Conservation (phyloP, 1,140 invertebrate species). For the Plodia interpunctella region DNA sequence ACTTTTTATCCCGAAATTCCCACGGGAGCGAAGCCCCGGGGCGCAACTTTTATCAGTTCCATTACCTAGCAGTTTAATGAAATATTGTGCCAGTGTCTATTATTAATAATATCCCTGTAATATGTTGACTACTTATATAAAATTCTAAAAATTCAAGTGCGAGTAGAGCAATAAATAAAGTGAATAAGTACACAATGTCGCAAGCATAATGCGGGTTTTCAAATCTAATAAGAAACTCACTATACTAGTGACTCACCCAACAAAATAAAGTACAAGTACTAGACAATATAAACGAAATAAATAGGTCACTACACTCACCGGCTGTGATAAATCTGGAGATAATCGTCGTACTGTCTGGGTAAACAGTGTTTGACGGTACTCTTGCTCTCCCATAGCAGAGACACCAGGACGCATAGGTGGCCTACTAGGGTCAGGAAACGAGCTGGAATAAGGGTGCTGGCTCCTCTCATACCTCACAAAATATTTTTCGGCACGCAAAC, state of each 20-base stretch:
- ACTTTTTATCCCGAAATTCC: too few species aligned
- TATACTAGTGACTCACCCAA: background rate
- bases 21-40: too few species aligned
- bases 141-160: too few species aligned
- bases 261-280: background rate
- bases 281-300: background rate
- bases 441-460: constrained; percentile 70
- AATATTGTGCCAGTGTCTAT: too few species aligned
- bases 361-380: constrained; percentile 75
- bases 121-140: too few species aligned
- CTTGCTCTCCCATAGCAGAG: constrained; percentile 78
- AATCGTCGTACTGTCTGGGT: constrained; percentile 56
- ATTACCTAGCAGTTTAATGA: too few species aligned
- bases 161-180: too few species aligned
- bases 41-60: too few species aligned
- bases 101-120: too few species aligned
- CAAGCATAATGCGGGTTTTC: background rate
- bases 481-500: constrained; percentile 13
- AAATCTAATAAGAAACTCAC: constrained; percentile 11
- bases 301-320: constrained; percentile 63
- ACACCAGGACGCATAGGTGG: constrained; percentile 75
- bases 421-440: constrained; percentile 77
- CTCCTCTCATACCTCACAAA: constrained; percentile 60
- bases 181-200: too few species aligned
- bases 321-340: constrained; percentile 69